These are phyloP conservation scores for Poecile montanus DNA, from an alignment of 2,797 vertebrate genomes.

Conservation along the genomic window DNA sequence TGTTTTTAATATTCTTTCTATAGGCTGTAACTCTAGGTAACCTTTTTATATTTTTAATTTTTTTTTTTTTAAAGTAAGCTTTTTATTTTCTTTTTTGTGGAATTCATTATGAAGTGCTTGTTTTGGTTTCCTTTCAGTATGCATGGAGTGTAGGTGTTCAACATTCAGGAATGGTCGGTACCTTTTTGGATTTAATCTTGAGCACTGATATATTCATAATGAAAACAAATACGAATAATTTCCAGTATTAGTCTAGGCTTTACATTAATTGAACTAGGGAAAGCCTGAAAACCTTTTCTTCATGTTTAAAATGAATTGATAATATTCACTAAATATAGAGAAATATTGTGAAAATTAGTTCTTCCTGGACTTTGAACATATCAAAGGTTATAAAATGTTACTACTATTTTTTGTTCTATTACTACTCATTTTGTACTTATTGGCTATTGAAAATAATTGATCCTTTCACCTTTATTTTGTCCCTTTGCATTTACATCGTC, in stretches of 20 bases:
- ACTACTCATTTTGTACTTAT: neutral
- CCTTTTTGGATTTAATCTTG: neutral
- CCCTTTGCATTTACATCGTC: neutral
- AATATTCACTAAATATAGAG: neutral
- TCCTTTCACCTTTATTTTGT: neutral
- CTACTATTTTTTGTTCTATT: neutral
- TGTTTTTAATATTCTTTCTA: neutral
- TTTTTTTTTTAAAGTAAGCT: neutral
- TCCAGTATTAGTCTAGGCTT: neutral
- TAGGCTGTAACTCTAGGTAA: neutral
- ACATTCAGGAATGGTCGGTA: neutral
- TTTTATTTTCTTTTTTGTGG: neutral
- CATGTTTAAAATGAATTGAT: neutral
- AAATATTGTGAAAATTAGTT: neutral
- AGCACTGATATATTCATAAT: neutral
- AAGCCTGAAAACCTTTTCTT: neutral
- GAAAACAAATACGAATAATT: neutral
- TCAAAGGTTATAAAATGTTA: neutral
- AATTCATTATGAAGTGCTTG: neutral
- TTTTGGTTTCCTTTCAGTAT: neutral
- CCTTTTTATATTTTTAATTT: neutral
- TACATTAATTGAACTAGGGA: neutral
- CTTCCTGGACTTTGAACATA: neutral
- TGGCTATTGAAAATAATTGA: slow-evolving; percentile 13
- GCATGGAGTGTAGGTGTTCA: neutral